These are phyloP conservation scores for Thamnaconus septentrionalis DNA, from an alignment of 2,113 vertebrate genomes.

Conservation along the genomic window DNA sequence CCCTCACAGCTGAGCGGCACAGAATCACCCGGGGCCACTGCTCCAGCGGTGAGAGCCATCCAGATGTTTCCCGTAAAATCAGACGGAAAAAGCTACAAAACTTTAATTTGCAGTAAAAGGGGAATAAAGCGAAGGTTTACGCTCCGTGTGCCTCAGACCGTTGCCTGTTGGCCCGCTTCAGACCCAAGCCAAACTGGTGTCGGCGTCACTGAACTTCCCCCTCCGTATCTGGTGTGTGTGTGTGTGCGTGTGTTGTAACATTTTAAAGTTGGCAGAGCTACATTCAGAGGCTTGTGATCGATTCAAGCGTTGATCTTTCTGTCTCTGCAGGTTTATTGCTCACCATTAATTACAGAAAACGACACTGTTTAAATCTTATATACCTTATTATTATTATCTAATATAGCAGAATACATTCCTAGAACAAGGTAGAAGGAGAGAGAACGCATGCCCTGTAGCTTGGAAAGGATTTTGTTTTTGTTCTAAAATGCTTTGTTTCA, in stretches of 20 bases:
- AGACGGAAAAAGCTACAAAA: slow-evolving; percentile 83
- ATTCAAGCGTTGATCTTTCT: too few species aligned
- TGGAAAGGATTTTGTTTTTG: too few species aligned
- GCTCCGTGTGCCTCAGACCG: slow-evolving; percentile 50
- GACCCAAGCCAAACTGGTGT: slow-evolving; percentile 17
- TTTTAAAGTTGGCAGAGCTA: slow-evolving; percentile 9
- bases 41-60: slow-evolving; percentile 65
- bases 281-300: too few species aligned
- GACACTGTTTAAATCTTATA: too few species aligned
- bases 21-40: slow-evolving; percentile 70
- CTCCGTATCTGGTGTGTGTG: slow-evolving; percentile 4
- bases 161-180: too few species aligned
- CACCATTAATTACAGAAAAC: too few species aligned
- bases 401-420: too few species aligned
- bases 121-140: slow-evolving; percentile 77
- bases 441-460: too few species aligned
- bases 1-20: slow-evolving; percentile 64
- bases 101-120: slow-evolving; percentile 80
- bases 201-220: slow-evolving; percentile 23
- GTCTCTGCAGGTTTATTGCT: too few species aligned
- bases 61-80: slow-evolving; percentile 84
- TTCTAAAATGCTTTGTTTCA: too few species aligned
- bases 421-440: too few species aligned
- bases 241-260: slow-evolving; percentile 29
- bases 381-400: too few species aligned